Percentiles rank a stretch among this genome's conserved stretches.
Evolutionary conservation across 2,888 invertebrate genomes (phyloP).

Genomic region (Drosophila tanythrix): DNA sequence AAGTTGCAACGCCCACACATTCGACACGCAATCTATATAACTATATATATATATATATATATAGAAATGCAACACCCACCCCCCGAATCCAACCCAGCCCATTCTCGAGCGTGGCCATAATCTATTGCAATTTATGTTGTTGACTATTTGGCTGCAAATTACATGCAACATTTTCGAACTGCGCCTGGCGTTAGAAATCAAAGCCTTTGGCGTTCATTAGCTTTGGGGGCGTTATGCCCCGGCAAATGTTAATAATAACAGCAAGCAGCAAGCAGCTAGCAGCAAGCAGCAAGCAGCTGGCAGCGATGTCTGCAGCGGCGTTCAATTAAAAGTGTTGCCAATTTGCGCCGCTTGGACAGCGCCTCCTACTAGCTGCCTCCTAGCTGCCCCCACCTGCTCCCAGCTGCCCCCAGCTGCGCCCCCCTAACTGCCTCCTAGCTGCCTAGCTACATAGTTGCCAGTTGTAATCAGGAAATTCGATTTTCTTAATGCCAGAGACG

Average conservation of each 20-base stretch:
- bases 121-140: constrained; percentile 72
- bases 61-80: background rate
- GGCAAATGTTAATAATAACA: constrained; percentile 69
- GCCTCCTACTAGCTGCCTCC: constrained; percentile 36
- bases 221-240: constrained; percentile 79
- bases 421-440: background rate
- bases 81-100: background rate
- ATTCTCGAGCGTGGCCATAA: constrained; percentile 18
- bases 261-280: constrained; percentile 24
- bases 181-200: constrained; percentile 74
- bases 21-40: constrained; percentile 62
- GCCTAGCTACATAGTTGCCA: constrained; percentile 12
- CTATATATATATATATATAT: background rate
- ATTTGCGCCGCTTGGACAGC: constrained; percentile 68
- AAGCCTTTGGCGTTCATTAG: constrained; percentile 83
- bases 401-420: background rate
- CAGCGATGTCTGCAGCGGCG: constrained; percentile 40
- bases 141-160: constrained; percentile 76
- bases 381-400: background rate
- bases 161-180: constrained; percentile 70
- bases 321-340: constrained; percentile 79
- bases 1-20: constrained; percentile 75
- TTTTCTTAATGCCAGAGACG: constrained; percentile 78
- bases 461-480: constrained; percentile 83
- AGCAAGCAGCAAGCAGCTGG: constrained; percentile 4